Evolutionary conservation across 2,797 vertebrate species (phyloP).

Genomic region (Sebastes trivittatus): DNA sequence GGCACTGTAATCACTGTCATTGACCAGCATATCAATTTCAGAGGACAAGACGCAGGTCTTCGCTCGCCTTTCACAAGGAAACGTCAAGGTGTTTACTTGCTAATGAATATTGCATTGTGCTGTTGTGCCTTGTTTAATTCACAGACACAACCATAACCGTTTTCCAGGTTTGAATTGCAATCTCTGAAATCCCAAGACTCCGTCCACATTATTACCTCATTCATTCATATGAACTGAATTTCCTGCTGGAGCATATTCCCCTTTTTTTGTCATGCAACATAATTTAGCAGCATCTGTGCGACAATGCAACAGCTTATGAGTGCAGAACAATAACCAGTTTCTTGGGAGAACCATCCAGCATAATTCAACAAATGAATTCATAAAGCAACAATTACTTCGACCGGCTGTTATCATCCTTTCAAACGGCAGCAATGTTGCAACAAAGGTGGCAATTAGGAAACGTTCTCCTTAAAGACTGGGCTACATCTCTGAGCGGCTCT

Average conservation of each 20-base stretch:
- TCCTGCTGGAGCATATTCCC: slow-evolving; percentile 24
- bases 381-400: slow-evolving; percentile 69
- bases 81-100: neutral
- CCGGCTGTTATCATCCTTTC: slow-evolving; percentile 75
- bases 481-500: slow-evolving; percentile 64
- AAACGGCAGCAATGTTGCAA: slow-evolving; percentile 62
- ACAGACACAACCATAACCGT: neutral
- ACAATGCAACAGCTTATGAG: slow-evolving; percentile 36
- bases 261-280: slow-evolving; percentile 27
- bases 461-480: slow-evolving; percentile 61
- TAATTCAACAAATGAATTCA: slow-evolving; percentile 66
- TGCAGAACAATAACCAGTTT: slow-evolving; percentile 64
- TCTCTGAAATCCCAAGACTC: neutral
- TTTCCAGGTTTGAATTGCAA: neutral
- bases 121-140: neutral
- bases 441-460: slow-evolving; percentile 76
- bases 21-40: slow-evolving; percentile 52
- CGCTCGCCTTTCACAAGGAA: slow-evolving; percentile 6
- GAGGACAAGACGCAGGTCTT: neutral
- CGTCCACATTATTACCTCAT: neutral
- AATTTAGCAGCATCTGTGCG: slow-evolving; percentile 52
- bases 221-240: slow-evolving; percentile 2
- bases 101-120: slow-evolving; percentile 2
- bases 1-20: slow-evolving; percentile 50
- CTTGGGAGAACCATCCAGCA: slow-evolving; percentile 34